These are phyloP conservation scores for Styela clava DNA, from an alignment of 23 tunicate species.

Conservation along the genomic window DNA sequence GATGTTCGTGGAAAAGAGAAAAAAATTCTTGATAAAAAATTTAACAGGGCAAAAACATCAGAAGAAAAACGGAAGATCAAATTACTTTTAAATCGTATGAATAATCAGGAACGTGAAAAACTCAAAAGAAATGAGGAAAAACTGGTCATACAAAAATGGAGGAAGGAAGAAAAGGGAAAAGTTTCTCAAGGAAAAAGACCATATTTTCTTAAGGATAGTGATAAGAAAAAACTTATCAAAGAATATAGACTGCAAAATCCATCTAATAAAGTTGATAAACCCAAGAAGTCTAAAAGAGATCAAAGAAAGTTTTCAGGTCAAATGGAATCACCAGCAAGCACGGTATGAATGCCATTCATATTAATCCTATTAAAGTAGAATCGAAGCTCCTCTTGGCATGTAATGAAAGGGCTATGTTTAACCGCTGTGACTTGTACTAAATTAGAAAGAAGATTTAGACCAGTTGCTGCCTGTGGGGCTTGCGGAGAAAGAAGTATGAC, in stretches of 20 bases:
- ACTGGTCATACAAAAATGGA: slow-evolving; percentile 34
- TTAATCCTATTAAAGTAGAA: too few relatives aligned
- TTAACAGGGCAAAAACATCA: slow-evolving; percentile 23
- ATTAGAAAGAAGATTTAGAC: too few relatives aligned
- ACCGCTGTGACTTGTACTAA: too few relatives aligned
- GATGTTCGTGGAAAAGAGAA: slow-evolving; percentile 55
- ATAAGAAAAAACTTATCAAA: slow-evolving; percentile 40
- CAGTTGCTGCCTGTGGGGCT: too few relatives aligned
- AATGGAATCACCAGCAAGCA: too few relatives aligned
- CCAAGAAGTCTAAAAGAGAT: slow-evolving; percentile 35
- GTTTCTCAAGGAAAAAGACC: slow-evolving; percentile 54
- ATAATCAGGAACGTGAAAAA: slow-evolving; percentile 46
- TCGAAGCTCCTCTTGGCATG: too few relatives aligned
- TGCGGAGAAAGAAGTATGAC: too few relatives aligned
- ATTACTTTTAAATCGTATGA: slow-evolving; percentile 49
- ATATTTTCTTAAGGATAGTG: slow-evolving; percentile 38
- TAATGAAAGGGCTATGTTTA: too few relatives aligned
- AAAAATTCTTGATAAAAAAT: slow-evolving; percentile 26
- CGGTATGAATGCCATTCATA: too few relatives aligned
- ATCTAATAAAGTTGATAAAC: slow-evolving; percentile 22
- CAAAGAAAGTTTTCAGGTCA: slow-evolving; percentile 22
- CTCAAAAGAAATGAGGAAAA: slow-evolving; percentile 27
- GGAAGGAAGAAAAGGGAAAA: slow-evolving; percentile 54
- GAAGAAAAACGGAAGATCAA: slow-evolving; percentile 35
- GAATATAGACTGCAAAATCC: slow-evolving; percentile 25